phyloP scores from a whole-genome alignment of 2,113 vertebrate genomes.

The Microcebus tavaratra region DNA sequence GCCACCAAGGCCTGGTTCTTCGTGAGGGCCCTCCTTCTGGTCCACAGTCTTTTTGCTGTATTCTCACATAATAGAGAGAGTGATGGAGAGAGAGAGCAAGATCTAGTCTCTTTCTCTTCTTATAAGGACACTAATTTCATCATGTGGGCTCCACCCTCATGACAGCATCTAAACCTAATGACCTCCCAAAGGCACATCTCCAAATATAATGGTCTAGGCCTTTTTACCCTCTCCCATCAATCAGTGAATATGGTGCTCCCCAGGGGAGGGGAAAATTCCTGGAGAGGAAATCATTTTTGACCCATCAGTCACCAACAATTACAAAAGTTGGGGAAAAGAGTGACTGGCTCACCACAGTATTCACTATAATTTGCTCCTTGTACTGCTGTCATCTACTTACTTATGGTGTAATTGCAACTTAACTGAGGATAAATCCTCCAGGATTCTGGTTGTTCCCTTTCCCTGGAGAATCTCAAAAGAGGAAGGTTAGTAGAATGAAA shows the following conservation, averaged over 20 bases:
- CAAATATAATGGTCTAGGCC: background rate
- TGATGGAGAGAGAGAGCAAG: background rate
- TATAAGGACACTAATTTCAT: background rate
- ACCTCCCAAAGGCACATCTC: background rate
- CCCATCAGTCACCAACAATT: background rate
- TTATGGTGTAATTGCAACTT: background rate
- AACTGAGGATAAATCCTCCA: background rate
- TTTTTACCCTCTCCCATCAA: background rate
- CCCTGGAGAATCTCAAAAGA: background rate
- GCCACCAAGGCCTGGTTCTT: background rate
- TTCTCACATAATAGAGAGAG: background rate
- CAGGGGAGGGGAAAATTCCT: background rate
- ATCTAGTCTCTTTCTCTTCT: background rate
- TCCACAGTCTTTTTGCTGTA: background rate
- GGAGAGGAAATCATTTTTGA: background rate
- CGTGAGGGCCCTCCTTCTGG: background rate
- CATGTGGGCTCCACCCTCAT: background rate
- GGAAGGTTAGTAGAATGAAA: background rate
- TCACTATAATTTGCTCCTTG: background rate
- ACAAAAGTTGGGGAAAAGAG: background rate
- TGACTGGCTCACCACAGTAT: background rate
- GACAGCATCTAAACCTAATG: background rate
- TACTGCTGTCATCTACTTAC: background rate
- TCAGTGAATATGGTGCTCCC: background rate
- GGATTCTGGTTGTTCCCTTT: background rate